Percentiles rank a stretch among this genome's conserved stretches.
Evolutionary conservation across 2,113 vertebrate species (phyloP).

Genomic region (Melanostigma gelatinosum): DNA sequence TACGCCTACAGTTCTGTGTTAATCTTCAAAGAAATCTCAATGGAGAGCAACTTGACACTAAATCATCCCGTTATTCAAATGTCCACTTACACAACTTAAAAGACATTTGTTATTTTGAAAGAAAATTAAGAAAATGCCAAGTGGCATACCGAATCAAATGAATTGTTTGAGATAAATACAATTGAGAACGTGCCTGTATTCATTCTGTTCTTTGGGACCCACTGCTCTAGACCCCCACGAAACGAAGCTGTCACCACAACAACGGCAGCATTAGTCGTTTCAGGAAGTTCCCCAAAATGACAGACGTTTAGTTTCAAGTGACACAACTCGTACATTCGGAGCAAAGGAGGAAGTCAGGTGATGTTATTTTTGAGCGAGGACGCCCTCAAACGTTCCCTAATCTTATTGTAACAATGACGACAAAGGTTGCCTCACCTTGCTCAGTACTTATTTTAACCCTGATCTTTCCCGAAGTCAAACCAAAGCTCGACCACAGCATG

Average conservation of each 20-base stretch:
- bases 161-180: background rate
- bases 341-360: constrained; percentile 6
- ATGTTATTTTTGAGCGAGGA: background rate
- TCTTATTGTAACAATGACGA: background rate
- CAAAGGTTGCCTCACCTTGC: no score
- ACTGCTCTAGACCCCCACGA: background rate
- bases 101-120: background rate
- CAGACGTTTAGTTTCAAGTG: no score
- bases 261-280: background rate
- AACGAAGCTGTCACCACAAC: background rate
- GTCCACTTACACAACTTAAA: background rate
- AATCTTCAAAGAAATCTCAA: background rate
- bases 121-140: background rate
- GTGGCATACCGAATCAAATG: background rate
- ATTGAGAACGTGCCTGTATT: background rate
- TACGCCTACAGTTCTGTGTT: background rate
- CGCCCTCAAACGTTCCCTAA: background rate
- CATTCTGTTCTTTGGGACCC: background rate
- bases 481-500: background rate
- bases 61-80: background rate
- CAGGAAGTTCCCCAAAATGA: background rate
- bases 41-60: background rate
- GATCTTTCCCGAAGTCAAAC: background rate
- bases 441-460: background rate
- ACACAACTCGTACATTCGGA: no score